phyloP scores from a whole-genome alignment of 2,888 invertebrate species.

The Portevinia maculata region DNA sequence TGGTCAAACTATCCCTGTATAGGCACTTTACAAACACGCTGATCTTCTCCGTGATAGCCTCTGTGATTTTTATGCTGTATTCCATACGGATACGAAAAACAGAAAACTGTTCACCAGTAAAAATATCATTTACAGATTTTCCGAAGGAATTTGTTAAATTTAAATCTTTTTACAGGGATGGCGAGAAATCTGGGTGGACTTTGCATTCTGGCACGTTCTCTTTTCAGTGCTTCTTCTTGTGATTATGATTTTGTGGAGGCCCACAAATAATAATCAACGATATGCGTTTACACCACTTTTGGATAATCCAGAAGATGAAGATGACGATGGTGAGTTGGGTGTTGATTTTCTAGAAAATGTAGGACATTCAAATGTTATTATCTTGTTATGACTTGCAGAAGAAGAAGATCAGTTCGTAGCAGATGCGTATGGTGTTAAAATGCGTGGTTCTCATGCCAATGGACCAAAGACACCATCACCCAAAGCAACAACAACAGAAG shows the following conservation, averaged over 20 bases:
- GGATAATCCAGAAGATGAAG: slow-evolving; percentile 91
- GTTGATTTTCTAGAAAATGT: neutral
- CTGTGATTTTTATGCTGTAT: slow-evolving; percentile 96
- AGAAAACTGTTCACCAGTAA: slow-evolving; percentile 89
- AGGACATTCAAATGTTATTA: neutral
- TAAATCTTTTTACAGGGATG: slow-evolving; percentile 86
- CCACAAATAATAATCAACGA: slow-evolving; percentile 97
- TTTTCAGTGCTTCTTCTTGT: slow-evolving; percentile 94
- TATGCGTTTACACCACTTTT: slow-evolving; percentile 96
- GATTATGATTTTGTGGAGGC: slow-evolving; percentile 97
- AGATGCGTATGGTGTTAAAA: slow-evolving; percentile 93
- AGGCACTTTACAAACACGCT: slow-evolving; percentile 97
- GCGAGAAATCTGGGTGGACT: slow-evolving; percentile 96
- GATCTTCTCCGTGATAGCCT: slow-evolving; percentile 94
- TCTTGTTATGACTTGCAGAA: slow-evolving; percentile 83
- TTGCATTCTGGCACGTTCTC: slow-evolving; percentile 97
- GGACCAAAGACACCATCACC: slow-evolving; percentile 82
- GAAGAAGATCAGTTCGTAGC: slow-evolving; percentile 94
- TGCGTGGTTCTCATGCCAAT: slow-evolving; percentile 85
- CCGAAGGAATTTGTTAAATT: slow-evolving; percentile 23
- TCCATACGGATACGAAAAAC: slow-evolving; percentile 92
- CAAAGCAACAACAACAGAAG: slow-evolving; percentile 84
- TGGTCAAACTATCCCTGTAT: slow-evolving; percentile 94
- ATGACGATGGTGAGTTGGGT: slow-evolving; percentile 85
- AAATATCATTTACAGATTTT: slow-evolving; percentile 74